Evolutionary conservation across 2,113 vertebrate genomes (phyloP), one percentile per base, ranked within the genome.

Genomic region (Otocyon megalotis): DNA sequence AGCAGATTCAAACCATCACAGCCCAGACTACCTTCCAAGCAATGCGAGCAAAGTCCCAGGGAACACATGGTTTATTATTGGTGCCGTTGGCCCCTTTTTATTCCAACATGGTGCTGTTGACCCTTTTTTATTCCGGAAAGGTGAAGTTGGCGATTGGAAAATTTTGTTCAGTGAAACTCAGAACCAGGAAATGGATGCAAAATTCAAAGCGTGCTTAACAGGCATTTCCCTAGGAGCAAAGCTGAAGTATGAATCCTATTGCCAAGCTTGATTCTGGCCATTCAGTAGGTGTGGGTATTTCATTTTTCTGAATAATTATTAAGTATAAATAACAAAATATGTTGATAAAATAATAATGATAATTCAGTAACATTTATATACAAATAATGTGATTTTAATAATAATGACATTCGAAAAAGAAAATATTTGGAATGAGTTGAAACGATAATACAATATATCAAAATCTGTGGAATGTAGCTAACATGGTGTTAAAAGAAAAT

Each of bases 171-270:
- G 82, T 74, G 97, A 98, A 94, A 97, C 98, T 91, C 99, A 99
- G 96, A 99, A 97, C 69, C 83, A 93, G 62, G 98, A 99, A 98
- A 99, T 99, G 99, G 98, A 99, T 72, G 80, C 1, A 90, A 99
- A 98, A 97, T 99, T 99, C 98, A 96, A 97, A 94, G 91, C 97
- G 28, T 67, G 54, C 67, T 98, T 98, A 95, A 97, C 96, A 74
- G 98, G 98, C 94, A 99, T 98, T 5, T 94, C 96, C 63, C 60
- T 99, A 16, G 98, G 98, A 95, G 89, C 85, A 37, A 98, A 98
- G 85, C 24, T 99, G 79, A 98, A 99, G 93, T 98, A 98, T 97
- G 90, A 99, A 0, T 86, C 65, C 1, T 48, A 98, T 82, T 99
- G 98, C 88, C 97, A 96, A 58, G 98, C 74, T 56, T 97, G 82